These are phyloP conservation scores for Oppia nitens DNA, from an alignment of 1,140 invertebrate genomes.

Conservation along the genomic window DNA sequence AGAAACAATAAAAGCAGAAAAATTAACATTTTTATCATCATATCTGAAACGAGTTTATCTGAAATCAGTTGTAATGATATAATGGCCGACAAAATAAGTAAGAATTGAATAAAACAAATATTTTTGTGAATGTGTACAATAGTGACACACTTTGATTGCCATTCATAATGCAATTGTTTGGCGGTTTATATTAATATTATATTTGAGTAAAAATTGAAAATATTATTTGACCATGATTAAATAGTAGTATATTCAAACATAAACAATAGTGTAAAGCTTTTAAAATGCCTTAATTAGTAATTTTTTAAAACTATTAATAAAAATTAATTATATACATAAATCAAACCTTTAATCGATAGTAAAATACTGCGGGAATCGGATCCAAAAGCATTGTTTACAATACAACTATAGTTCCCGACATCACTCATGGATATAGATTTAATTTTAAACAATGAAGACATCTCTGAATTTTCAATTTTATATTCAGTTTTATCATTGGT, in stretches of 20 bases:
- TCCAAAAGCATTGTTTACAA: slow-evolving; percentile 14
- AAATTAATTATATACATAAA: not conserved
- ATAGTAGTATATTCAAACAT: not conserved
- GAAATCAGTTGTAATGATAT: no score
- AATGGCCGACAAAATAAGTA: no score
- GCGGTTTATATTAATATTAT: not conserved
- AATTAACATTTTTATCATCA: no score
- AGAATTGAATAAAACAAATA: not conserved
- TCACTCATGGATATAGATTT: not conserved
- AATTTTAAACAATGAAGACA: not conserved
- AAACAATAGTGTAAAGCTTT: not conserved
- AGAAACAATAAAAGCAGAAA: not conserved
- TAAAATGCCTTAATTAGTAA: no score
- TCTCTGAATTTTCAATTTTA: not conserved
- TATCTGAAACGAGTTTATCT: no score
- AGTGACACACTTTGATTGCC: not conserved
- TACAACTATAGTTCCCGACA: slow-evolving; percentile 20
- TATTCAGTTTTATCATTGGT: not conserved
- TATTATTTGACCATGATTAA: not conserved
- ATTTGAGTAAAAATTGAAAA: not conserved
- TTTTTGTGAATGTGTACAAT: not conserved
- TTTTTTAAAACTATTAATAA: no score
- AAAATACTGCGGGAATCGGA: not conserved
- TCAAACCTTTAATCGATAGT: slow-evolving; percentile 6
- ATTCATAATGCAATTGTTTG: not conserved